These are phyloP conservation scores for Mesoclemmys tuberculata DNA, from an alignment of 2,113 vertebrate species.

Conservation along the genomic window DNA sequence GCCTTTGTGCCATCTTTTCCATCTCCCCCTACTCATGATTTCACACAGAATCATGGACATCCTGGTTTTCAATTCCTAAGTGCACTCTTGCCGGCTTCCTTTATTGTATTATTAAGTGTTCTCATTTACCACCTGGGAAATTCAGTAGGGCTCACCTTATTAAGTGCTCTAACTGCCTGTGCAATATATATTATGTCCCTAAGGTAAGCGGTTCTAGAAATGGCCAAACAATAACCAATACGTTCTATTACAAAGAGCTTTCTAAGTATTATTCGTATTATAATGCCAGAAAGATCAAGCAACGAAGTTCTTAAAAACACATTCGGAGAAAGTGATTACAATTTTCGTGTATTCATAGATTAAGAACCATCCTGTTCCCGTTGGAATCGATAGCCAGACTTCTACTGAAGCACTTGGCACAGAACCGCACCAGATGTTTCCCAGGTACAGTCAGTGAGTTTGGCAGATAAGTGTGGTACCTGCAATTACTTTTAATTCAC, in stretches of 20 bases:
- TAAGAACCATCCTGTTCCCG: neutral
- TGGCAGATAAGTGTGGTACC: neutral
- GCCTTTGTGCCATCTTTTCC: too few species aligned
- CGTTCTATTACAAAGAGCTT: neutral
- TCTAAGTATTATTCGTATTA: neutral
- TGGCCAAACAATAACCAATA: neutral
- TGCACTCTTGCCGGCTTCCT: neutral
- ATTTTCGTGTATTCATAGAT: neutral
- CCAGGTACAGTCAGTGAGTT: neutral
- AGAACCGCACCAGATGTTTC: neutral
- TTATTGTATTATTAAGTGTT: neutral
- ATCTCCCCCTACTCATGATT: too few species aligned
- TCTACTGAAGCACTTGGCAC: neutral
- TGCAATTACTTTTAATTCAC: neutral
- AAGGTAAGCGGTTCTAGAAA: neutral
- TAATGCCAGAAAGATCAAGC: rapidly evolving
- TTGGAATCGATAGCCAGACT: neutral
- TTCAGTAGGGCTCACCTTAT: neutral
- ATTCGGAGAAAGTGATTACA: neutral
- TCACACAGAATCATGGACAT: too few species aligned
- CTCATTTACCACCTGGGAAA: neutral
- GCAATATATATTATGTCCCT: neutral
- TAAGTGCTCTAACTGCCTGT: neutral
- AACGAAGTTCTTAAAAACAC: neutral
- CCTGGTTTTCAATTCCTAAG: neutral